Percentiles rank a stretch among this genome's conserved stretches.
Evolutionary conservation across 2,888 invertebrate genomes (phyloP).

Genomic region (Schizaphis graminum): DNA sequence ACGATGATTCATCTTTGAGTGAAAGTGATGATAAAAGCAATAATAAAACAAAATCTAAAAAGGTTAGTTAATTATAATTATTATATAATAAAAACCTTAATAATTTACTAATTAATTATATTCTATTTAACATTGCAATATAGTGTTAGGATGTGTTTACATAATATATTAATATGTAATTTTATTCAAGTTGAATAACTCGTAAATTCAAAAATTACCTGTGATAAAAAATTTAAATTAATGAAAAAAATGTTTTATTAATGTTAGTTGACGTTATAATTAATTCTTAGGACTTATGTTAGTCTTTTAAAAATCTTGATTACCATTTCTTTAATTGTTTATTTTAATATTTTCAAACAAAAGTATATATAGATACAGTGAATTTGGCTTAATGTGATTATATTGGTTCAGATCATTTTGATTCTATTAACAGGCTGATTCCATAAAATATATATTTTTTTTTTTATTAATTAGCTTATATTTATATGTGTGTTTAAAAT

Average conservation of each 20-base stretch:
- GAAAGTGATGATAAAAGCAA: constrained; percentile 67
- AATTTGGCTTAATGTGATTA: no score
- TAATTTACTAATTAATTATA: not conserved
- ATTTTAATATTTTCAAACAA: not conserved
- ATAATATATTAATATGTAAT: not conserved
- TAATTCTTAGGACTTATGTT: not conserved
- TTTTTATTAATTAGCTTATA: no score
- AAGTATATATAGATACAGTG: no score
- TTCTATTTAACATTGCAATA: not conserved
- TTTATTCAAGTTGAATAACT: not conserved
- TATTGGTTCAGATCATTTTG: no score
- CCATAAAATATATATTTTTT: no score
- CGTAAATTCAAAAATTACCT: not conserved
- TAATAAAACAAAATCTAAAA: constrained; percentile 55
- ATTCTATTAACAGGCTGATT: no score
- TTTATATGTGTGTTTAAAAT: no score
- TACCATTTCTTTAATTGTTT: not conserved
- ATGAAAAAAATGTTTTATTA: not conserved
- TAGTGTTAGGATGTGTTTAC: not conserved
- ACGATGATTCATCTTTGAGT: constrained; percentile 73
- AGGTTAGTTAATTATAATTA: constrained; percentile 25
- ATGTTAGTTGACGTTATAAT: not conserved
- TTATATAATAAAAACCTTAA: not conserved
- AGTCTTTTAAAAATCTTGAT: not conserved
- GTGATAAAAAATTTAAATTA: not conserved